phyloP scores from a whole-genome alignment of 2,797 vertebrate genomes.

The Neosalanx taihuensis region DNA sequence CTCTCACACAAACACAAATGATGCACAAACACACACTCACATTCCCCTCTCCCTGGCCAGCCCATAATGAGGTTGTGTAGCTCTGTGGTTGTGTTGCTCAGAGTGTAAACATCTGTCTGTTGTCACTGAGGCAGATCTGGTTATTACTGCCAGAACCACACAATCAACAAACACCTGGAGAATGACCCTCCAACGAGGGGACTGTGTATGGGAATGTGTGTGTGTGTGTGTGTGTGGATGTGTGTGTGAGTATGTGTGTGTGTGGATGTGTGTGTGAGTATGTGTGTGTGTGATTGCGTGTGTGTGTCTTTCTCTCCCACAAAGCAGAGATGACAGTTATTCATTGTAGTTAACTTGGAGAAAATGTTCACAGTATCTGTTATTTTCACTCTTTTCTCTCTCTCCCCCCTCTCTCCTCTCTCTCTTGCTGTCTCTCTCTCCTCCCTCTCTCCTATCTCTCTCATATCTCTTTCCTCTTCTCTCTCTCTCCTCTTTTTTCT shows the following conservation, averaged over 20 bases:
- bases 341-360: neutral
- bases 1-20: no score
- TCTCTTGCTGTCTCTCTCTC: no score
- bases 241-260: slow-evolving; percentile 3
- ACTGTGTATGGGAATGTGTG: neutral
- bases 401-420: neutral
- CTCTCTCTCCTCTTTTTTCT: neutral
- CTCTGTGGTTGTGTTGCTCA: no score
- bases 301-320: neutral
- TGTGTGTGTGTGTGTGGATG: neutral
- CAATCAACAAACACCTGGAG: neutral
- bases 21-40: no score
- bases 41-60: no score
- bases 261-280: no score
- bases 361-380: neutral
- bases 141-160: no score
- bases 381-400: neutral
- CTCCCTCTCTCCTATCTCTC: neutral
- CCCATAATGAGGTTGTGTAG: no score
- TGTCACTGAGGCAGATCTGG: no score
- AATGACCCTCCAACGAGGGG: neutral
- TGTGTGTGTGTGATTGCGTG: neutral
- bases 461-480: neutral
- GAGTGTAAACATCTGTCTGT: no score
- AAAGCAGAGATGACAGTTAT: slow-evolving; percentile 5